Conservation (phyloP, 2,888 invertebrate genomes). For the Sussaba pulchella region DNA sequence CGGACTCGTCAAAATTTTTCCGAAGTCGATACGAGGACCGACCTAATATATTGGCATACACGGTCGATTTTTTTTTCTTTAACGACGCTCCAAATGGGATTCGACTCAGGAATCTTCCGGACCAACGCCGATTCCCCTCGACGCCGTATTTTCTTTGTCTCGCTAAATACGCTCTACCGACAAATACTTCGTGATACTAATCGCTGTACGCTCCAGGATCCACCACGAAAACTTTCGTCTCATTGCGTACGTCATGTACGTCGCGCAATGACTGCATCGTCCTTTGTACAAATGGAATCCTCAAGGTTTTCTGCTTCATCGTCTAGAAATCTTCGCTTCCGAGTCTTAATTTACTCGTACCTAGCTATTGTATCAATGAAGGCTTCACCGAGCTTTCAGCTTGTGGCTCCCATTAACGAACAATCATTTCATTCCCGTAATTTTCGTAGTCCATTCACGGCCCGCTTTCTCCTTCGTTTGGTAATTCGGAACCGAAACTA, state of each 20-base stretch:
- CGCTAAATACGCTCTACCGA: neutral
- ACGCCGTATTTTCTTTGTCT: neutral
- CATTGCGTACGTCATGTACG: neutral
- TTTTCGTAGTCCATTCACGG: neutral
- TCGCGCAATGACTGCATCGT: too few species aligned
- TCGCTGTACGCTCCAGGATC: neutral
- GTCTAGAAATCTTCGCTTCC: neutral
- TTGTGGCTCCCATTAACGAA: neutral
- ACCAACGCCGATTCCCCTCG: neutral
- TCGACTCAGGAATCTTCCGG: neutral
- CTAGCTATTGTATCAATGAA: neutral
- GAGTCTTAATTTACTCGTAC: neutral
- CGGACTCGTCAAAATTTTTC: too few species aligned
- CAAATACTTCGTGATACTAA: neutral
- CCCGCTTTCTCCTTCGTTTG: neutral
- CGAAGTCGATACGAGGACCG: neutral
- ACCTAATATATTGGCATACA: neutral
- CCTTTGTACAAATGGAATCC: neutral
- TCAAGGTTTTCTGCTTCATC: slow-evolving; percentile 2
- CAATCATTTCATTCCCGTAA: neutral
- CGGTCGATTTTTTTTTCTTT: neutral
- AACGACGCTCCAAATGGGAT: neutral
- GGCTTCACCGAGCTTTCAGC: neutral
- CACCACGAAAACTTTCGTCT: neutral
- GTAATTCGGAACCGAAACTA: neutral